Percentiles rank a stretch among this genome's conserved stretches.
phyloP scores from a whole-genome alignment of 2,888 invertebrate genomes.

The Iphiclides podalirius region DNA sequence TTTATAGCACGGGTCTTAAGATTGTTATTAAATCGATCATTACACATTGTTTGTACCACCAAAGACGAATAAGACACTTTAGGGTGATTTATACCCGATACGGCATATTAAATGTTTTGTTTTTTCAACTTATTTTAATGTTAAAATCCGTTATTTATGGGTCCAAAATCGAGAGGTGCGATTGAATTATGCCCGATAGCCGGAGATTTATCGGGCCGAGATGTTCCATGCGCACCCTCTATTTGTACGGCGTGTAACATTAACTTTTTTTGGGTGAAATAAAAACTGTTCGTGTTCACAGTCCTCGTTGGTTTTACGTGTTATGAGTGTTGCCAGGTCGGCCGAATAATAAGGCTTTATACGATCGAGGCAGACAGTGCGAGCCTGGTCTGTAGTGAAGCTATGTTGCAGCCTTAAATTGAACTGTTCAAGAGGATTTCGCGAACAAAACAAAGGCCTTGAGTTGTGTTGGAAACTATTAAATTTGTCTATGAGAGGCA shows the following conservation, averaged over 20 bases:
- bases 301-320: no score
- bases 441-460: no score
- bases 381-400: no score
- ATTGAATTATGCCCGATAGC: slow-evolving; percentile 75
- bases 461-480: no score
- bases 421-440: no score
- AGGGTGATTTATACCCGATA: slow-evolving; percentile 75
- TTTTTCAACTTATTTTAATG: slow-evolving; percentile 65
- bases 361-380: no score
- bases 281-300: neutral
- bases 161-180: slow-evolving; percentile 74
- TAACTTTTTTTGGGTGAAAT: slow-evolving; percentile 24
- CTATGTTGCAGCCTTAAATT: no score
- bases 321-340: no score
- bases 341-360: no score
- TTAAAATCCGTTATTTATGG: slow-evolving; percentile 78
- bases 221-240: slow-evolving; percentile 52
- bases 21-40: slow-evolving; percentile 24
- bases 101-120: slow-evolving; percentile 76
- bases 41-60: slow-evolving; percentile 53
- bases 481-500: no score
- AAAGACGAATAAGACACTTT: slow-evolving; percentile 74
- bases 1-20: neutral
- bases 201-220: slow-evolving; percentile 64
- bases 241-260: slow-evolving; percentile 50